phyloP scores from a whole-genome alignment of 2,113 vertebrate species.

The Psammodynastes pulverulentus region DNA sequence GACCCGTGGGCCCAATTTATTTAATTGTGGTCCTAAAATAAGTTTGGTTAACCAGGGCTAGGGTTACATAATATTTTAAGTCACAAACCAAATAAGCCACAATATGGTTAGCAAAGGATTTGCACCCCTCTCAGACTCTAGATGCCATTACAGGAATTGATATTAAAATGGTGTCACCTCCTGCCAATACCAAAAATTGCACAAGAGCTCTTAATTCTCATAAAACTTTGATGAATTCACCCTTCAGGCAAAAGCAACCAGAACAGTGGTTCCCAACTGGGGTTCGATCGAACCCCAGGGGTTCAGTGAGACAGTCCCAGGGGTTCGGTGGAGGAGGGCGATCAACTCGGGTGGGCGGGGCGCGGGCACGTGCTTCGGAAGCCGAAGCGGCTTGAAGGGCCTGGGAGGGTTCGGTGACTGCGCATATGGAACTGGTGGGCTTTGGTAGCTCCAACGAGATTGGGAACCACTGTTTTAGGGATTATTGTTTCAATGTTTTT shows the following conservation, averaged over 20 bases:
- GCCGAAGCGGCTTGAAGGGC: too few relatives aligned
- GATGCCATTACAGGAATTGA: background rate
- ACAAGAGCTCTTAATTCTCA: background rate
- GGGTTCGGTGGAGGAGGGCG: too few relatives aligned
- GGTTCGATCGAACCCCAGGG: too few relatives aligned
- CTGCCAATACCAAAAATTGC: background rate
- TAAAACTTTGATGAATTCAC: background rate
- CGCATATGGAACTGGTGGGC: too few relatives aligned
- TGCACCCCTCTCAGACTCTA: background rate
- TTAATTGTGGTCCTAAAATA: background rate
- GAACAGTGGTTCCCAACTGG: too few relatives aligned
- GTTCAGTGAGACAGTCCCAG: too few relatives aligned
- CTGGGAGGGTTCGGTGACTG: too few relatives aligned
- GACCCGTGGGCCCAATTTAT: background rate
- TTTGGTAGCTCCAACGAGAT: too few relatives aligned
- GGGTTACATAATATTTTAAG: background rate
- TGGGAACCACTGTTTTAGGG: too few relatives aligned
- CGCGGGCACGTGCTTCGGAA: too few relatives aligned
- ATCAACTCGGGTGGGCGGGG: too few relatives aligned
- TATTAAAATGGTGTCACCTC: background rate
- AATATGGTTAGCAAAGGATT: background rate
- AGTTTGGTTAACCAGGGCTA: background rate
- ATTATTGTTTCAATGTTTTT: background rate
- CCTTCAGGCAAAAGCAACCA: too few relatives aligned
- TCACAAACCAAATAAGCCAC: background rate